Conservation (phyloP, 2,797 vertebrate species). For the Girardinus metallicus region DNA sequence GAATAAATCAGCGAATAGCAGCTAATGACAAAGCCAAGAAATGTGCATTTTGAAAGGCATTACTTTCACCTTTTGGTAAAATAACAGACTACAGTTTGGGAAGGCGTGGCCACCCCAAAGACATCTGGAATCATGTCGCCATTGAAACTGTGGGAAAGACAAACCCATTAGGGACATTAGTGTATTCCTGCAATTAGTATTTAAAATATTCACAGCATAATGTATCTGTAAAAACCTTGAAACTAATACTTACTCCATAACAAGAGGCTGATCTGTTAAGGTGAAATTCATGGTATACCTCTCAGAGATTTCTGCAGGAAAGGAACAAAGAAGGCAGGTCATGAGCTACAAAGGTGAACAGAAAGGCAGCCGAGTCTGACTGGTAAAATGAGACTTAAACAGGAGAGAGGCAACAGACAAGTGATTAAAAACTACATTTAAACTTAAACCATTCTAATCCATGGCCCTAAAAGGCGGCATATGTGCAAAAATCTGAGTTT, state of each 20-base stretch:
- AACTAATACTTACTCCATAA: conserved; percentile 94
- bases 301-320: conserved; percentile 80
- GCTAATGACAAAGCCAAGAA: background rate
- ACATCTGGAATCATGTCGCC: conserved; percentile 96
- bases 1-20: background rate
- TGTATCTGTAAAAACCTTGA: background rate
- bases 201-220: conserved; percentile 1
- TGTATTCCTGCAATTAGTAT: background rate
- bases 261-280: conserved; percentile 90
- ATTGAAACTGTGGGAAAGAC: conserved; percentile 87
- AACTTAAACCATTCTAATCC: background rate
- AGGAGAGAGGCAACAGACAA: background rate
- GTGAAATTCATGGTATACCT: conserved; percentile 83
- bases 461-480: background rate
- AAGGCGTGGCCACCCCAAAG: conserved; percentile 80
- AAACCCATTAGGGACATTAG: background rate
- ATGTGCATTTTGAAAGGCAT: background rate
- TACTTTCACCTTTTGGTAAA: conserved; percentile 80
- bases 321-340: conserved; percentile 13
- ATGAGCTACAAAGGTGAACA: background rate
- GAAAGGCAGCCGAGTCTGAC: background rate
- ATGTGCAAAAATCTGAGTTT: background rate
- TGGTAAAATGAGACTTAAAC: background rate
- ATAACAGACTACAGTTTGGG: conserved; percentile 81
- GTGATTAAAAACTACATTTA: background rate